These are phyloP conservation scores for Narcine bancroftii DNA, from an alignment of 2,113 vertebrate species.

Conservation along the genomic window DNA sequence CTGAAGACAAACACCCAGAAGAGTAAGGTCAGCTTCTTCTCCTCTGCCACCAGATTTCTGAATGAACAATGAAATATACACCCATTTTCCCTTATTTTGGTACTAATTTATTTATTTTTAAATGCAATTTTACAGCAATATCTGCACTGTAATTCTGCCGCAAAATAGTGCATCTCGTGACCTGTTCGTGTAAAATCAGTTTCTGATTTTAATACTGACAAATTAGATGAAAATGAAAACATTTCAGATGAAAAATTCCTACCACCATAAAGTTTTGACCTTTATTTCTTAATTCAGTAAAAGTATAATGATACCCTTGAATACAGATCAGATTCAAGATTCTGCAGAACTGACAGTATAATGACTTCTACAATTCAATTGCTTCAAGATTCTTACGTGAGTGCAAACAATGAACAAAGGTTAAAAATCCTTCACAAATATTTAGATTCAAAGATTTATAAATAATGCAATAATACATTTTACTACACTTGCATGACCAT, in stretches of 20 bases:
- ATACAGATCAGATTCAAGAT: background rate
- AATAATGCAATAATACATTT: background rate
- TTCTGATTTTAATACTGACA: too few relatives aligned
- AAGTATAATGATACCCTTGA: background rate
- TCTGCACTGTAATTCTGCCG: too few relatives aligned
- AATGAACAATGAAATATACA: too few relatives aligned
- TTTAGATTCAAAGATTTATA: background rate
- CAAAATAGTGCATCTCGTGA: too few relatives aligned
- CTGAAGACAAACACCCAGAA: too few relatives aligned
- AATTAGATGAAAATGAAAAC: background rate
- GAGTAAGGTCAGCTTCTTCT: too few relatives aligned
- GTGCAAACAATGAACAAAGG: background rate
- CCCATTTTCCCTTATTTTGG: too few relatives aligned
- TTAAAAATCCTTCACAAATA: background rate
- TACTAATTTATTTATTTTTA: too few relatives aligned
- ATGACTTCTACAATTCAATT: background rate
- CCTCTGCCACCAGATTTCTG: too few relatives aligned
- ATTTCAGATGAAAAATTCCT: background rate
- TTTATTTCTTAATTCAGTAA: background rate
- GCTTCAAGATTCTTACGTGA: background rate
- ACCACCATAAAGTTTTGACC: background rate
- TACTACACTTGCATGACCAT: background rate
- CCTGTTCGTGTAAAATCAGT: too few relatives aligned
- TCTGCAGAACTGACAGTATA: background rate
- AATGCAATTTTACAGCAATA: too few relatives aligned